Percentiles rank a stretch among this genome's conserved stretches.
Conservation (phyloP, 1,140 invertebrate species). For the Heliothis virescens region DNA sequence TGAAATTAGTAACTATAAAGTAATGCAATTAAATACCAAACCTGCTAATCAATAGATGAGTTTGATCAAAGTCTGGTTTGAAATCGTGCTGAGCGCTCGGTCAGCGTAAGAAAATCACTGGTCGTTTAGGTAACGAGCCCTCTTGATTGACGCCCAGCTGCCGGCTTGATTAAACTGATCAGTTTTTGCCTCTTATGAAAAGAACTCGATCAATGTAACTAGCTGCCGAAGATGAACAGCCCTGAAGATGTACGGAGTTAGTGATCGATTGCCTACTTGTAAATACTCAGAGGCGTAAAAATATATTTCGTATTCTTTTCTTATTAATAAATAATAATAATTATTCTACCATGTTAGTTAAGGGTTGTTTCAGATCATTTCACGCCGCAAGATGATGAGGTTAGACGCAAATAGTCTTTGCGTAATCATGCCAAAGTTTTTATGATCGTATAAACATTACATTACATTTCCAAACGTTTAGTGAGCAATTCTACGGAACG, state of each 20-base stretch:
- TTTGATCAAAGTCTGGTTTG: constrained; percentile 65
- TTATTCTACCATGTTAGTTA: constrained; percentile 4
- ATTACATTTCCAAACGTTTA: not conserved
- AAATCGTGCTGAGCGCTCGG: constrained; percentile 67
- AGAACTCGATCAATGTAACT: constrained; percentile 74
- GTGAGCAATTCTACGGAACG: not conserved
- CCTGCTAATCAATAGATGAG: constrained; percentile 61
- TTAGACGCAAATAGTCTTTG: constrained; percentile 19
- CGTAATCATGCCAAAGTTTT: constrained; percentile 16
- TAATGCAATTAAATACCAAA: not conserved
- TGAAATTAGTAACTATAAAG: not conserved
- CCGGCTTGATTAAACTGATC: constrained; percentile 81
- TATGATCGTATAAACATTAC: constrained; percentile 21
- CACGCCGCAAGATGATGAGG: not conserved
- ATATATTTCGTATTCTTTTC: not conserved
- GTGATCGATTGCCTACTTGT: constrained; percentile 52
- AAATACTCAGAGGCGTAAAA: constrained; percentile 11
- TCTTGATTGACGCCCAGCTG: constrained; percentile 75
- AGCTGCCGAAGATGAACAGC: constrained; percentile 61
- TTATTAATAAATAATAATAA: not conserved
- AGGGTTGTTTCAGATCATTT: constrained; percentile 3
- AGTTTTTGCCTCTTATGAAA: constrained; percentile 80
- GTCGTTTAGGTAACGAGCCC: constrained; percentile 80
- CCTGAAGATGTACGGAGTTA: constrained; percentile 53
- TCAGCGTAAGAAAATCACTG: constrained; percentile 81